phyloP scores from a whole-genome alignment of 2,888 invertebrate genomes.

The Muschampia plurimacula region DNA sequence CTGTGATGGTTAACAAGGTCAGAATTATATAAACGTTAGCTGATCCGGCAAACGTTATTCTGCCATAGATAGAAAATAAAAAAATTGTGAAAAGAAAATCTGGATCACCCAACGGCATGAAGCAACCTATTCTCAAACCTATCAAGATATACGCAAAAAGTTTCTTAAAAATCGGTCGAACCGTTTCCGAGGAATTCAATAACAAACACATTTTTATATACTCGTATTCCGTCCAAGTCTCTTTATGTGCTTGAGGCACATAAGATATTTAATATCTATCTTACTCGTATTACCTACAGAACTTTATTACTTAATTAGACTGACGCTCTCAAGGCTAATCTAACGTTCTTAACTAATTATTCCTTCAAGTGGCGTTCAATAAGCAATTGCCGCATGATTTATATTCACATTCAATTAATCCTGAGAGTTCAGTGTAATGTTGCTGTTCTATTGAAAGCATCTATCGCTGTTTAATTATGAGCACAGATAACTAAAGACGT shows the following conservation, averaged over 20 bases:
- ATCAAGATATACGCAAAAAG: too few species aligned
- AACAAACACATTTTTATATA: too few species aligned
- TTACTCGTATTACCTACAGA: background rate
- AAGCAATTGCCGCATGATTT: constrained; percentile 31
- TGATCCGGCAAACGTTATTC: background rate
- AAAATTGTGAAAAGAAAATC: too few species aligned
- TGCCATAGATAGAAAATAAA: too few species aligned
- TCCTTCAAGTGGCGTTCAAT: constrained; percentile 32
- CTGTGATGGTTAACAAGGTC: background rate
- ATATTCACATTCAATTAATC: constrained; percentile 28
- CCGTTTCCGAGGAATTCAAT: too few species aligned
- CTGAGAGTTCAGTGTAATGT: constrained; percentile 3
- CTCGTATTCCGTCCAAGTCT: too few species aligned
- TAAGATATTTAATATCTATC: background rate
- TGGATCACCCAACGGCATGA: too few species aligned
- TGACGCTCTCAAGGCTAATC: constrained; percentile 9
- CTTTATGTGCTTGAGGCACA: too few species aligned
- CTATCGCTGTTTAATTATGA: constrained; percentile 32
- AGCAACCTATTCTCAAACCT: too few species aligned
- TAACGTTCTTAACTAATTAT: constrained; percentile 18
- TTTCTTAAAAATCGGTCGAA: too few species aligned
- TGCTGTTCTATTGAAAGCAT: constrained; percentile 23
- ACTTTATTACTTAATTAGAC: background rate
- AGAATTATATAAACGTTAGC: background rate
- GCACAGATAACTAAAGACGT: constrained; percentile 3